A percentile compares a stretch with the other conserved stretches of the same genome.
Evolutionary conservation across 2,797 vertebrate species (phyloP).

Genomic region (Petrocephalus schoutedeni): DNA sequence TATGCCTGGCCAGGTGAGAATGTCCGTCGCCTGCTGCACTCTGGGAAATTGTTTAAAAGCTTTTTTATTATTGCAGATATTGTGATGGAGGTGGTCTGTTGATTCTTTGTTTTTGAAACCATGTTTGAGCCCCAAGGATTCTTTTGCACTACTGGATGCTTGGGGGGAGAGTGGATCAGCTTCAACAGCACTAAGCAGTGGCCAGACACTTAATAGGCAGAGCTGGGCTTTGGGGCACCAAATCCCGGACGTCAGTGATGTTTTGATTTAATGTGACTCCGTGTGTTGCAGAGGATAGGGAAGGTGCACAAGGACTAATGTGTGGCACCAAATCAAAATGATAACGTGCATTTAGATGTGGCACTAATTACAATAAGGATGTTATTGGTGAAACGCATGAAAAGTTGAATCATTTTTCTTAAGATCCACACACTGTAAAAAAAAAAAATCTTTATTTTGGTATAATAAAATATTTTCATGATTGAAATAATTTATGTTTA

Average conservation of each 20-base stretch:
- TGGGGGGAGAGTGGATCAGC: background rate
- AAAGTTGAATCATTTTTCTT: background rate
- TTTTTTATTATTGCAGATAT: background rate
- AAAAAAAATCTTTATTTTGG: background rate
- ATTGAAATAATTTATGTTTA: background rate
- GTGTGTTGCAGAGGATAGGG: background rate
- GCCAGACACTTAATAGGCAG: background rate
- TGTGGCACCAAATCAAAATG: background rate
- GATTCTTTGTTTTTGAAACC: background rate
- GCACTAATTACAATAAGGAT: background rate
- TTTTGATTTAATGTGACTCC: background rate
- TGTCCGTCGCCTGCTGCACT: background rate
- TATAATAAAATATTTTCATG: background rate
- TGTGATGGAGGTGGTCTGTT: conserved; percentile 4
- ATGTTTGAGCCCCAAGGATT: background rate
- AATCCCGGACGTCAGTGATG: background rate
- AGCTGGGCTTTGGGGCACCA: background rate
- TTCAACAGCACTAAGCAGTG: background rate
- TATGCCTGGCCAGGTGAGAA: conserved; percentile 81
- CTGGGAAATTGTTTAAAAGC: background rate
- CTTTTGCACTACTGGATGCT: background rate
- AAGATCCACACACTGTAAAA: background rate
- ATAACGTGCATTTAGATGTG: background rate
- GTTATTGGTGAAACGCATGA: background rate
- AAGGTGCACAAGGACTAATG: background rate